Evolutionary conservation across 2,888 invertebrate species (phyloP).

Genomic region (Melinaea menophilus): DNA sequence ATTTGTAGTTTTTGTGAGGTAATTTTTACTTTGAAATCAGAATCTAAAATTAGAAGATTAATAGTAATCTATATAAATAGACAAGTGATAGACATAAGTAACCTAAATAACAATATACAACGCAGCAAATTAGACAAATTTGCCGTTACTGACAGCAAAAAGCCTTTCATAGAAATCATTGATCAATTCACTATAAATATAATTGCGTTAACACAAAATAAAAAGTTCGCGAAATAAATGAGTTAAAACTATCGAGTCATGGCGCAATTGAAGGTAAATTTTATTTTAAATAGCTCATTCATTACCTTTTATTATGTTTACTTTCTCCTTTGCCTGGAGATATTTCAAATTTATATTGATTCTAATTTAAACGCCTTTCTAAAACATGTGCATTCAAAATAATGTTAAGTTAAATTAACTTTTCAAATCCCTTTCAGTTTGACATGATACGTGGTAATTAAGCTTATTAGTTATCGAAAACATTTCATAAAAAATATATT

Average conservation of each 20-base stretch:
- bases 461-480: not conserved
- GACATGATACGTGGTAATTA: too few relatives aligned
- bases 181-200: not conserved
- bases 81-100: too few relatives aligned
- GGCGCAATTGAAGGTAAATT: conserved; percentile 11
- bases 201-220: conserved; percentile 3
- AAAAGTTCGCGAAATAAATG: conserved; percentile 14
- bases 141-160: not conserved
- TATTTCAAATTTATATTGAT: conserved; percentile 1
- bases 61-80: too few relatives aligned
- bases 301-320: conserved; percentile 27
- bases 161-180: not conserved
- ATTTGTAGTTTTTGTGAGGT: too few relatives aligned
- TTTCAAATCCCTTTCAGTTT: too few relatives aligned
- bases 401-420: too few relatives aligned
- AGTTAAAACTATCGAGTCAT: conserved; percentile 15
- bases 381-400: conserved; percentile 7
- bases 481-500: too few relatives aligned
- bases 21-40: too few relatives aligned
- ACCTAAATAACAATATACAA: too few relatives aligned
- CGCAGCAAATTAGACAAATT: too few relatives aligned
- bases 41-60: too few relatives aligned
- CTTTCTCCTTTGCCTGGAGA: conserved; percentile 17
- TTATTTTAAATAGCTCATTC: conserved; percentile 24
- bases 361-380: conserved; percentile 15